Conservation (phyloP, 1,140 invertebrate genomes). For the Drosophila chauvacae region DNA sequence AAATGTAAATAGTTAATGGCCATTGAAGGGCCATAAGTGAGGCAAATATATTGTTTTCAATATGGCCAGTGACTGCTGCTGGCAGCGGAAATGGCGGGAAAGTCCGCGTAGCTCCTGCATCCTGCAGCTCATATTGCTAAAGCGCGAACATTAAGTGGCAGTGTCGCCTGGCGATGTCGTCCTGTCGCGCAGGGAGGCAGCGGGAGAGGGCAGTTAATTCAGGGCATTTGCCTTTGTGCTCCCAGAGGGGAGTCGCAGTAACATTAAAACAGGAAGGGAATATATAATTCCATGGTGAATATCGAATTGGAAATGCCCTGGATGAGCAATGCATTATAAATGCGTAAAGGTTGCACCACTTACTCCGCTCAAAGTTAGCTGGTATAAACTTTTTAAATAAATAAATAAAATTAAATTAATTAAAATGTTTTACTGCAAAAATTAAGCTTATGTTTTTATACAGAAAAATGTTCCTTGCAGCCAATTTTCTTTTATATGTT, state of each 20-base stretch:
- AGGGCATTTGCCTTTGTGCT: slow-evolving; percentile 31
- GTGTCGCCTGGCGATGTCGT: slow-evolving; percentile 59
- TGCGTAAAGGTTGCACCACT: not conserved
- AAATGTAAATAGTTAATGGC: slow-evolving; percentile 54
- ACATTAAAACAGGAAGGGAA: slow-evolving; percentile 43
- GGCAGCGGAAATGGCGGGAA: slow-evolving; percentile 12
- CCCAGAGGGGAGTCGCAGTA: not conserved
- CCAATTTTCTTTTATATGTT: not conserved
- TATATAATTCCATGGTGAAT: slow-evolving; percentile 16
- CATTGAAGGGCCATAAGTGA: slow-evolving; percentile 49
- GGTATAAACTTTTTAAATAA: not conserved
- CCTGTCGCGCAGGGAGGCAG: slow-evolving; percentile 13
- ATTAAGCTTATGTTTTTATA: not conserved
- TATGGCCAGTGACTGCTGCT: slow-evolving; percentile 46
- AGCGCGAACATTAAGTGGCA: slow-evolving; percentile 77
- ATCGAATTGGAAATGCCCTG: slow-evolving; percentile 30
- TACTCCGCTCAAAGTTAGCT: not conserved
- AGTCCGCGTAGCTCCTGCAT: slow-evolving; percentile 5
- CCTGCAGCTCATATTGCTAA: slow-evolving; percentile 61
- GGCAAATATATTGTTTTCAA: slow-evolving; percentile 73
- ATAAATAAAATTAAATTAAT: too few relatives aligned
- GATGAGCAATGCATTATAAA: not conserved
- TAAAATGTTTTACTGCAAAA: not conserved
- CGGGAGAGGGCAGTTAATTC: slow-evolving; percentile 21
- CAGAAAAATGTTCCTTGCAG: not conserved